Evolutionary conservation across 2,797 vertebrate genomes (phyloP).

Genomic region (Poeciliopsis gracilis): DNA sequence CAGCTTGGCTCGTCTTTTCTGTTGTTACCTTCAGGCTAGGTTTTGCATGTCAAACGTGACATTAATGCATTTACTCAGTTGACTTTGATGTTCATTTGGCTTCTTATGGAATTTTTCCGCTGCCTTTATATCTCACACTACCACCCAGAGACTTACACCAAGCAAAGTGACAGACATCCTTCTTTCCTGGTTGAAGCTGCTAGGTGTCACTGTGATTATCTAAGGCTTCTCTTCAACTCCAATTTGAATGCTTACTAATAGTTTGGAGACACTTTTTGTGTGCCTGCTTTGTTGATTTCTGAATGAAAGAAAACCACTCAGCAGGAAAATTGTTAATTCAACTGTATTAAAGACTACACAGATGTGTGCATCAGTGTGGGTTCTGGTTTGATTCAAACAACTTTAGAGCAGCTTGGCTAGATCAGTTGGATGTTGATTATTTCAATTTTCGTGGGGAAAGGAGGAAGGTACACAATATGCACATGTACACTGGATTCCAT

Average conservation of each 20-base stretch:
- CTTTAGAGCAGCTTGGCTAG: constrained; percentile 5
- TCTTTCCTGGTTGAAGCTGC: constrained; percentile 6
- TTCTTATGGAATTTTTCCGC: not conserved
- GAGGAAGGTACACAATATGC: not conserved
- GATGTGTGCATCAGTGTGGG: constrained; percentile 11
- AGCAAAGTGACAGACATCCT: constrained; percentile 11
- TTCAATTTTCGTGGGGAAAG: constrained; percentile 11
- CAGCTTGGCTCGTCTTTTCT: not conserved
- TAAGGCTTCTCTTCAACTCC: constrained; percentile 2
- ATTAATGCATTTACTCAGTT: not conserved
- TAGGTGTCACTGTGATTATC: constrained; percentile 3
- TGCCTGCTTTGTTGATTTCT: constrained; percentile 14
- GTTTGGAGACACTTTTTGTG: constrained; percentile 9
- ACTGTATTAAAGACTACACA: constrained; percentile 11
- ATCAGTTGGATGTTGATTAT: constrained; percentile 16
- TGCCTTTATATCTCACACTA: constrained; percentile 2
- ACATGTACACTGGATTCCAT: not conserved
- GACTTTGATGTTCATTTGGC: not conserved
- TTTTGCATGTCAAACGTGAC: not conserved
- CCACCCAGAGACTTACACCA: not conserved
- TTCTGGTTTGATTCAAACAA: constrained; percentile 20
- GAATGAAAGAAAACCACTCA: constrained; percentile 18
- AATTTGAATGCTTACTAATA: constrained; percentile 15
- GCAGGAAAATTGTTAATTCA: constrained; percentile 14
- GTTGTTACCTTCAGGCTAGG: not conserved